Percentiles rank a stretch among this genome's conserved stretches.
Evolutionary conservation across 2,888 invertebrate species (phyloP).

Genomic region (Coenonympha arcania): DNA sequence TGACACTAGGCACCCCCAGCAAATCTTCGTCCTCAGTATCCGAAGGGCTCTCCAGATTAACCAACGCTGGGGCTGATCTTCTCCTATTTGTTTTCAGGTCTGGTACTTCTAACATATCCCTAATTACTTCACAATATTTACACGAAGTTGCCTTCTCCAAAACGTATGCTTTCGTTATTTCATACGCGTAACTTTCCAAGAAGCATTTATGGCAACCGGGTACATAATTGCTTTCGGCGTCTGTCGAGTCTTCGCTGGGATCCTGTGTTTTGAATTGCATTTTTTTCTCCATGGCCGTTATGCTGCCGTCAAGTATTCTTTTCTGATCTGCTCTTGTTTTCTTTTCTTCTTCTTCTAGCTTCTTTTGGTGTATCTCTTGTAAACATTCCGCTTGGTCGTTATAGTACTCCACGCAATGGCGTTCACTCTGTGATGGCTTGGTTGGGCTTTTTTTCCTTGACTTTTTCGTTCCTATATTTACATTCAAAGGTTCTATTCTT

Average conservation of each 20-base stretch:
- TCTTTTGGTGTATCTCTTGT: constrained; percentile 64
- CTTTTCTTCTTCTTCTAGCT: constrained; percentile 54
- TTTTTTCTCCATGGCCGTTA: constrained; percentile 54
- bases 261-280: constrained; percentile 46
- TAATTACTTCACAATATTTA: constrained; percentile 68
- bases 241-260: constrained; percentile 65
- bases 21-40: constrained; percentile 61
- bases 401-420: constrained; percentile 73
- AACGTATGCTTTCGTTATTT: constrained; percentile 62
- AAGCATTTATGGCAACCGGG: constrained; percentile 69
- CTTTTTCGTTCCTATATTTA: constrained; percentile 53
- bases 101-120: constrained; percentile 62
- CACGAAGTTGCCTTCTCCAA: constrained; percentile 59
- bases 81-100: constrained; percentile 61
- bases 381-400: constrained; percentile 78
- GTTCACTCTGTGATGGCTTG: constrained; percentile 57
- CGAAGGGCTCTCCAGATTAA: constrained; percentile 61
- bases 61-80: constrained; percentile 73
- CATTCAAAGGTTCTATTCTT: constrained; percentile 62
- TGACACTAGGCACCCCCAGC: constrained; percentile 64
- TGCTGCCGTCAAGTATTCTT: constrained; percentile 50
- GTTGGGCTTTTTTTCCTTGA: constrained; percentile 55
- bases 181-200: constrained; percentile 67
- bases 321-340: constrained; percentile 57
- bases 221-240: constrained; percentile 52